Evolutionary conservation across 2,888 invertebrate genomes (phyloP), one percentile per base, ranked within the genome.

Genomic region (Aspidiotus rigidus): DNA sequence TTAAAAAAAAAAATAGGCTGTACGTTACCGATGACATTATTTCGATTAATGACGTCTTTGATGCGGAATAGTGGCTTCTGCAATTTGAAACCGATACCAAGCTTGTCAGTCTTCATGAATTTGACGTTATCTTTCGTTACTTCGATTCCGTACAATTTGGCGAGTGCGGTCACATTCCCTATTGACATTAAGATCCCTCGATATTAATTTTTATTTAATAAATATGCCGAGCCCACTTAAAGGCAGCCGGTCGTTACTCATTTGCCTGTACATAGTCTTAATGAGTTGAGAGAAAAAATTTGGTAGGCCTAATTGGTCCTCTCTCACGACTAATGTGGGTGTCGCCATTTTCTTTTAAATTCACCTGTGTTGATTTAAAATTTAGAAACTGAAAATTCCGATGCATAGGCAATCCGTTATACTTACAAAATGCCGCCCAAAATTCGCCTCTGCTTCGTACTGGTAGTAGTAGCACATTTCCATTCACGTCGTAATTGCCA

Each of bases 361-460:
- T n/a, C n/a, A n/a, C n/a, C n/a, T n/a, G n/a, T n/a, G n/a, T n/a
- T n/a, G 49, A 3, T 49, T n/a, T 13, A 6, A 13, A 13, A n/a
- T 49, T 49, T 3, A 6, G 49, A 49, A 49, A 49, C 49, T 49
- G 49, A 49, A 49, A 49, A 49, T 49, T 49, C 6, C 49, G 49
- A 49, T 49, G n/a, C 10, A 49, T 6, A 49, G n/a, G n/a, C n/a
- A 49, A 49, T 49, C 49, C n/a, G 49, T 11, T n/a, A 64, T 73
- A 80, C 84, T 84, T 79, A 89, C 89, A 82, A 75, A 89, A 89
- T 64, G 85, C 83, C 11, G 89, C 88, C 88, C 88, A 88, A 77
- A 90, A 90, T 74, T 89, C 86, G 28, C 90, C 90, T 74, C 85
- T 84, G 7, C 89, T 88, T 72, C 88, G 81, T 15, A 90, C 88